A percentile compares a stretch with the other conserved stretches of the same genome.
Conservation (phyloP, 2,797 vertebrate genomes). For the Pyrocephalus nanus region DNA sequence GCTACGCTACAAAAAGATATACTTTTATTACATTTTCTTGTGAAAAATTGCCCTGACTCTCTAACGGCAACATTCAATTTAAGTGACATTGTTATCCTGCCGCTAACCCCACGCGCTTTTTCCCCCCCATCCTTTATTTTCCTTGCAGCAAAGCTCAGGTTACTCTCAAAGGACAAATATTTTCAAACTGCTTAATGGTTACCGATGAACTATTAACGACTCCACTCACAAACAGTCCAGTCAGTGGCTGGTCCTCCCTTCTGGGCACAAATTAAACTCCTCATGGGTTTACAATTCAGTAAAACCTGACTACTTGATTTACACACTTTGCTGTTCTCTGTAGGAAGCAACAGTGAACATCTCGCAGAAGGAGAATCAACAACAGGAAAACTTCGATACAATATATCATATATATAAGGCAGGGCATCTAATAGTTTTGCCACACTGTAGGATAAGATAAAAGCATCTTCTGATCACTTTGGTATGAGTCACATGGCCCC, state of each 20-base stretch:
- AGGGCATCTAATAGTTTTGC: background rate
- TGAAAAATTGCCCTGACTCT: background rate
- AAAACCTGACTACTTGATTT: background rate
- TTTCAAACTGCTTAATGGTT: slow-evolving; percentile 11
- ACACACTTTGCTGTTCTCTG: background rate
- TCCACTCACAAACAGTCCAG: background rate
- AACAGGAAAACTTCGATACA: background rate
- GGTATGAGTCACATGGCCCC: background rate
- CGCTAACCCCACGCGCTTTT: fast-evolving
- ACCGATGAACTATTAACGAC: background rate
- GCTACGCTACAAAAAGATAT: background rate
- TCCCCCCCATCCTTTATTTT: fast-evolving
- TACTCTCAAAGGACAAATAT: slow-evolving; percentile 26
- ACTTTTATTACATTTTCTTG: background rate
- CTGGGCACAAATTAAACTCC: slow-evolving; percentile 4
- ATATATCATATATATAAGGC: background rate
- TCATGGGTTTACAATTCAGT: background rate
- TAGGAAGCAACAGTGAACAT: background rate
- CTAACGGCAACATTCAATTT: background rate
- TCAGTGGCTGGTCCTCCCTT: background rate
- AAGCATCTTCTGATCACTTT: background rate
- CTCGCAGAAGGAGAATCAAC: background rate
- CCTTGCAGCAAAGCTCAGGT: background rate
- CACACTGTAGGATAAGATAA: background rate
- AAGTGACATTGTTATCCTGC: background rate